Base-by-base conservation (phyloP, 2,888 invertebrate genomes). In the Panzeria rudis region DNA sequence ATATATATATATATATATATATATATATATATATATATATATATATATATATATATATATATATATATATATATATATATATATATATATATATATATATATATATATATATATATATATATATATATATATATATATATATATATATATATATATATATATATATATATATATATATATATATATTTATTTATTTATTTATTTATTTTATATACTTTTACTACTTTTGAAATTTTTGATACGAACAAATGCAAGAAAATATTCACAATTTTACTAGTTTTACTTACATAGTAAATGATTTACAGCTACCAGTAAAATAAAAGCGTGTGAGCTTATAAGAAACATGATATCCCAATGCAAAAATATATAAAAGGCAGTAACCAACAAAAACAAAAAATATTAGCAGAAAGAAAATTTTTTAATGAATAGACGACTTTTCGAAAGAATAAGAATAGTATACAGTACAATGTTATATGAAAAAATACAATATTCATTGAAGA, bases 221-320 rank as follows among this genome's bases (percentile, higher is more conserved):
- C 59, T 5, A 6, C 38, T 44, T 62, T 62, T 20, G 23, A 54
- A 59, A 71, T 54, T 54, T n/a, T n/a, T n/a, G n/a, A 41, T 25
- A 41, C 15, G 62, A 62, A 71, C 17, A 78, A 78, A 41, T 61
- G 11, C 7, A 44, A 71, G 32, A 20, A 72, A 29, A 44, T 56
- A 62, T 38, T 25, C 52, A 41, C 69, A 69, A 61, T 29, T 61
- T 29, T 41, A 62, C 20, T 69, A 41, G 9, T 75, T 73, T 75
- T 50, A 59, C 50, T 73, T 59, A 59, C 35, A 61, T 41, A 17
- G 38, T 38, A 79, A 75, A 83, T 83, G 73, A 78, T 83, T 78
- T 83, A 83, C 56, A 72, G 25, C 44, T 61, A 41, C 35, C 44
- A 68, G n/a, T 66, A 13, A 44, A 59, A 32, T 71, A 59, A 44